Conservation (phyloP, 2,113 vertebrate genomes). For the human (Homo sapiens) region DNA sequence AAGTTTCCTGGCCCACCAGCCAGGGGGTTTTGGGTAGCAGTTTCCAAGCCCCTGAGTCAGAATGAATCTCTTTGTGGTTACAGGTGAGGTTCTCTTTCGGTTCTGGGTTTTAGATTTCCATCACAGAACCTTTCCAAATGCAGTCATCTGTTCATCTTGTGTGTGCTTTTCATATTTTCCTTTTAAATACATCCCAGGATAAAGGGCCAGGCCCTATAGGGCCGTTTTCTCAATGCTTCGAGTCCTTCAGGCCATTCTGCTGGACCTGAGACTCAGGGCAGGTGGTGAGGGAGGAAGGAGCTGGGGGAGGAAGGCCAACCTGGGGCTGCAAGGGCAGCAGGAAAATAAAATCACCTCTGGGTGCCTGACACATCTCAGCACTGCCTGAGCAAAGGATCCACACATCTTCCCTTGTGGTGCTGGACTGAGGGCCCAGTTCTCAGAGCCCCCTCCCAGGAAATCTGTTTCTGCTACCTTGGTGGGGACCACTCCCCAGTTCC, state of each 20-base stretch:
- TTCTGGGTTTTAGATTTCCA: constrained; percentile 62
- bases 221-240: background rate
- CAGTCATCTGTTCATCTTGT: background rate
- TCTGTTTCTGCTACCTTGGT: background rate
- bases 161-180: background rate
- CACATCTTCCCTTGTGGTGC: background rate
- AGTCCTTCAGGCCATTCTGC: background rate
- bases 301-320: background rate
- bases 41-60: constrained; percentile 72
- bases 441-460: background rate
- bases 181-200: background rate
- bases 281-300: background rate
- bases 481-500: background rate
- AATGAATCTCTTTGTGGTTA: constrained; percentile 58
- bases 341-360: background rate
- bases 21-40: constrained; percentile 51
- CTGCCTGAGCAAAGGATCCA: background rate
- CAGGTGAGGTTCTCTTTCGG: constrained; percentile 60
- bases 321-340: background rate
- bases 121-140: constrained; percentile 54
- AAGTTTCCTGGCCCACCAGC: constrained; percentile 33
- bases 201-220: background rate
- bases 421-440: background rate
- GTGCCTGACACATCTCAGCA: background rate
- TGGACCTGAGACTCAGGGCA: background rate